Conservation (phyloP, 2,797 vertebrate species). For the Lithobates sylvaticus region DNA sequence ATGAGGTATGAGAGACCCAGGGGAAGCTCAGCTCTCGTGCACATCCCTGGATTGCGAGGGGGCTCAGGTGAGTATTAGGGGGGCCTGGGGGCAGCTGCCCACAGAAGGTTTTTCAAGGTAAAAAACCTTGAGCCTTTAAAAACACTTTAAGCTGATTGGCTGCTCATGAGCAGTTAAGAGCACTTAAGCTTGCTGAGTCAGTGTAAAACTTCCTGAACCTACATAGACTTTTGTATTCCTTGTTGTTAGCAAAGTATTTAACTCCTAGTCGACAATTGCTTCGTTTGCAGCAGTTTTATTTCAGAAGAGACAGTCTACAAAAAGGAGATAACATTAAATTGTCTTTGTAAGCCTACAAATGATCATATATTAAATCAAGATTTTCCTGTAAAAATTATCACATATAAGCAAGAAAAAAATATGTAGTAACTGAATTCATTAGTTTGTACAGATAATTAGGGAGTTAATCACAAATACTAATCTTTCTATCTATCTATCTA, state of each 20-base stretch:
- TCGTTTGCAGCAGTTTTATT: neutral
- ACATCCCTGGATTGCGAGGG: too few species aligned
- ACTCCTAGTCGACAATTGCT: neutral
- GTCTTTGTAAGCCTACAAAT: neutral
- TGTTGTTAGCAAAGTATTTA: too few species aligned
- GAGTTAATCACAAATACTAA: neutral
- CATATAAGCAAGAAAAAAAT: neutral
- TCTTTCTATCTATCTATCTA: too few species aligned
- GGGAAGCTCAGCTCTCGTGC: too few species aligned
- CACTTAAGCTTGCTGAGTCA: too few species aligned
- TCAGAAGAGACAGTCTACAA: neutral
- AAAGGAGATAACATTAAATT: neutral
- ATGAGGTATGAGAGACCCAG: too few species aligned
- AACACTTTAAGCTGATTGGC: neutral
- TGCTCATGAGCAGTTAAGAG: too few species aligned
- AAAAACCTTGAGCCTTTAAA: too few species aligned
- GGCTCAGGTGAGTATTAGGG: too few species aligned
- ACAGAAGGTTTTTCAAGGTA: too few species aligned
- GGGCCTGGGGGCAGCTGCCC: too few species aligned
- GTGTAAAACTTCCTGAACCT: too few species aligned
- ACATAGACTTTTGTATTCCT: neutral
- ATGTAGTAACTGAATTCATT: neutral
- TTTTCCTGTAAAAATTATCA: neutral
- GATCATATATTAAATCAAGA: neutral
- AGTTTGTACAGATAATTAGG: neutral